Evolutionary conservation across 2,888 invertebrate genomes (phyloP).

Genomic region (Escarpia spicata): DNA sequence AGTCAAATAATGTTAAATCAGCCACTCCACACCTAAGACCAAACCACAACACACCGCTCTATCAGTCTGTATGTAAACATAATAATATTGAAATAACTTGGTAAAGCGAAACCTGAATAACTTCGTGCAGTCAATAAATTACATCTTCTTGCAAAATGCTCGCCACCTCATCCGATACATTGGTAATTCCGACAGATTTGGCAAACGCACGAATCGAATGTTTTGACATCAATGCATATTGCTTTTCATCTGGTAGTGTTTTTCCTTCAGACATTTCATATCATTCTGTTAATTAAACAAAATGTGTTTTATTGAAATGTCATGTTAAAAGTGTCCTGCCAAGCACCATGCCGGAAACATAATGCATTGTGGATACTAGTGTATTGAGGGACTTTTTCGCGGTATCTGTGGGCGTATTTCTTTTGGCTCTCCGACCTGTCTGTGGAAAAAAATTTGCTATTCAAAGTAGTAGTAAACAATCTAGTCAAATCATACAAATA

Average conservation of each 20-base stretch:
- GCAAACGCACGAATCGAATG: constrained; percentile 60
- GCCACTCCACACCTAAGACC: not conserved
- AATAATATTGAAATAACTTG: constrained; percentile 18
- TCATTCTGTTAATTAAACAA: not conserved
- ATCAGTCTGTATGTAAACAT: not conserved
- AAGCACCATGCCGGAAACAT: not conserved
- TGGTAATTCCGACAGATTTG: constrained; percentile 56
- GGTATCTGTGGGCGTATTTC: not conserved
- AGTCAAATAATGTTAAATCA: not conserved
- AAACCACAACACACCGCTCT: not conserved
- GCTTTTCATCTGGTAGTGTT: constrained; percentile 47
- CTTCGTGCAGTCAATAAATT: constrained; percentile 62
- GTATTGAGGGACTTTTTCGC: not conserved
- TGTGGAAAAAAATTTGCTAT: too few species aligned
- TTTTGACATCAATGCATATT: constrained; percentile 60
- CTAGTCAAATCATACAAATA: not conserved
- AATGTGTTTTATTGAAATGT: not conserved
- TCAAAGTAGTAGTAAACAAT: too few species aligned
- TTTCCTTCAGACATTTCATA: constrained; percentile 38
- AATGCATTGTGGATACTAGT: not conserved
- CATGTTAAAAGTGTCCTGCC: not conserved
- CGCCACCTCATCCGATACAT: constrained; percentile 57
- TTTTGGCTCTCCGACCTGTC: too few species aligned
- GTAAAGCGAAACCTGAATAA: constrained; percentile 54
- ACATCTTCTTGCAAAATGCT: constrained; percentile 62